Evolutionary conservation across 2,113 vertebrate species (phyloP), one percentile per base, ranked within the genome.

Genomic region (Cochlearius cochlearius): DNA sequence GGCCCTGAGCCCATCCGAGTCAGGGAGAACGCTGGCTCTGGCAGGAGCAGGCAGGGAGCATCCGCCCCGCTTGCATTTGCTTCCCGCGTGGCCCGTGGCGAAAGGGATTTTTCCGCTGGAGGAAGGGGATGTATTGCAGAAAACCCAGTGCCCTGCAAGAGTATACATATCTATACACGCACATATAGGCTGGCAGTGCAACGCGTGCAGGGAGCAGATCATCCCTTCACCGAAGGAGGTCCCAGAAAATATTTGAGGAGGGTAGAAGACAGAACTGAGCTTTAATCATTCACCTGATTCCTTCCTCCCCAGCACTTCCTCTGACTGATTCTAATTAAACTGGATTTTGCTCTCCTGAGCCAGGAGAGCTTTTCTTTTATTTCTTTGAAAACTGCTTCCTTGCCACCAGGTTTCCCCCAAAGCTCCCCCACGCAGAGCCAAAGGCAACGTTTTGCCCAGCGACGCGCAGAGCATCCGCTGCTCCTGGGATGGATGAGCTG

Each of bases 1-100:
- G 5, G 36, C 18, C 32, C 60, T 55, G 66, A 59, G 38, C 20
- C 34, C 52, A 32, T 5, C 8, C 3, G 4, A 41, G 10, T 7
- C 6, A 5, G 68, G 66, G 32, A 55, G 32, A 43, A 38, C 7
- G 39, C 67, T 3, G 20, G 39, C 43, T 27, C n/a, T 32, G 63
- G 39, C 39, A 30, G 74, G 27, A 26, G 21, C 18, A 63, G 29
- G 29, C 50, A 47, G 13, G 34, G 30, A 77, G 36, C 43, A n/a
- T 39, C 45, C 74, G 64, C 29, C 50, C 56, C 7, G 0, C 38
- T 36, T 20, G 19, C 13, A 6, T 3, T 39, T 17, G 11, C 20
- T 30, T 38, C 38, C 34, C 7, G 4, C 6, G 0, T 15, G 9
- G 41, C 62, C 26, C 5, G 1, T 5, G 63, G 36, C 27, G 0